Conservation (phyloP, 30 jellyfish, hydroid and myxozoan species). For the Mastigias papua region DNA sequence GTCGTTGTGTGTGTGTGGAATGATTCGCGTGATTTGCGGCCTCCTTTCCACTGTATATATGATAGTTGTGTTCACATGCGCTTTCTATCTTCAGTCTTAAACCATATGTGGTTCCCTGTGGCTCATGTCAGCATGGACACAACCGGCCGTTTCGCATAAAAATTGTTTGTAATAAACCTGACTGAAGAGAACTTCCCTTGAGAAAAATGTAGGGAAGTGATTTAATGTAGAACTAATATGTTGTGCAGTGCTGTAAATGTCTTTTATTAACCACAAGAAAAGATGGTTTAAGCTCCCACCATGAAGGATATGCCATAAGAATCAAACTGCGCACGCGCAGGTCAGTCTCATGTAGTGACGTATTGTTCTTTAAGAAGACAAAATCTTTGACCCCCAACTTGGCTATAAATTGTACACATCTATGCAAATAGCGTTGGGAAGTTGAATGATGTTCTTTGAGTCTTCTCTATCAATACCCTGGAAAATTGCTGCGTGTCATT, state of each 20-base stretch:
- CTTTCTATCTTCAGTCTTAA: not conserved
- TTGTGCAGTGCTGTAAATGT: conserved; percentile 37
- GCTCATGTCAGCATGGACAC: conserved; percentile 62
- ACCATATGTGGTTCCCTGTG: conserved; percentile 65
- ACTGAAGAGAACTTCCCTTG: conserved; percentile 27
- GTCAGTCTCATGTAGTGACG: conserved; percentile 60
- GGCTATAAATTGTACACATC: conserved; percentile 64
- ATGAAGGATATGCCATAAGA: conserved; percentile 52
- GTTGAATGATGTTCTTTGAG: conserved; percentile 29
- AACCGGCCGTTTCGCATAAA: conserved; percentile 36
- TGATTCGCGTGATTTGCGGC: no score
- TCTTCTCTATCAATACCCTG: conserved; percentile 49
- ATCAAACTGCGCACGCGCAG: conserved; percentile 86
- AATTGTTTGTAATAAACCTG: not conserved
- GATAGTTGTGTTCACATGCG: conserved; percentile 1
- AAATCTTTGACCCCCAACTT: conserved; percentile 86
- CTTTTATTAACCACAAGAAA: conserved; percentile 74
- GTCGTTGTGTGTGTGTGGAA: no score
- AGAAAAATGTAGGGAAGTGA: not conserved
- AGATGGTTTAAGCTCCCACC: conserved; percentile 73
- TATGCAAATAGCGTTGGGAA: conserved; percentile 41
- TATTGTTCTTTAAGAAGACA: conserved; percentile 69
- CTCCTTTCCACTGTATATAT: not conserved
- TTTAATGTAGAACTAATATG: conserved; percentile 5
- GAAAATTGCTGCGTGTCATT: conserved; percentile 18